Percentiles rank a stretch among this genome's conserved stretches.
Evolutionary conservation across 2,113 vertebrate species (phyloP).

Genomic region (Nettapus auritus): DNA sequence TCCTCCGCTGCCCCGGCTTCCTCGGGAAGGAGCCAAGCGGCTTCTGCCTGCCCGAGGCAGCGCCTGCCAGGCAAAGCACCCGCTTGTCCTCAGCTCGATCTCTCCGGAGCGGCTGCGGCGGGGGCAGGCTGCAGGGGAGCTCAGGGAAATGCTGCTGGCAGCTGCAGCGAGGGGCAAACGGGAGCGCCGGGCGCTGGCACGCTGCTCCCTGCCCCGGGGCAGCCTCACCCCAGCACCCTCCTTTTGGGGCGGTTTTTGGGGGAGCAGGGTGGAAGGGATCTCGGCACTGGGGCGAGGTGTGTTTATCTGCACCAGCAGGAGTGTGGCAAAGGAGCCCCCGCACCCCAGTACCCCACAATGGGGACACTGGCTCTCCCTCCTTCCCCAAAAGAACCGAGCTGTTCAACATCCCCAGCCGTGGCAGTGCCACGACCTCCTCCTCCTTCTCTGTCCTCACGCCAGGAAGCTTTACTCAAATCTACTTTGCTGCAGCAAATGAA

Average conservation of each 20-base stretch:
- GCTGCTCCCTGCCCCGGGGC: neutral
- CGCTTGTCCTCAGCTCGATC: neutral
- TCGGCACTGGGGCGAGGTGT: neutral
- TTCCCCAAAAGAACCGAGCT: neutral
- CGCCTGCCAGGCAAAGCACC: neutral
- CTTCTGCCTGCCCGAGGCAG: neutral
- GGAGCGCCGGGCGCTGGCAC: neutral
- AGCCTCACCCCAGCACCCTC: neutral
- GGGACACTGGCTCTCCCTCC: neutral
- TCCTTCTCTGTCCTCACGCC: neutral
- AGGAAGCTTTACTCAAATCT: neutral
- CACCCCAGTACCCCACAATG: neutral
- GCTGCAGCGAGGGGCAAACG: neutral
- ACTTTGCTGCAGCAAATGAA: neutral
- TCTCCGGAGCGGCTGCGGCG: neutral
- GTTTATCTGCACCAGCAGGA: neutral
- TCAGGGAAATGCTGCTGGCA: neutral
- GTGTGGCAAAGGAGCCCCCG: fast-evolving
- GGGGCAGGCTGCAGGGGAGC: neutral
- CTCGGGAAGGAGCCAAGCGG: neutral
- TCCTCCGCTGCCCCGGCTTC: neutral
- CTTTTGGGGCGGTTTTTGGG: fast-evolving
- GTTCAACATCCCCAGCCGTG: fast-evolving
- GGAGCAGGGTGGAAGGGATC: neutral
- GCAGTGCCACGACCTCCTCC: neutral